Percentiles rank a stretch among this genome's conserved stretches.
phyloP scores from a whole-genome alignment of 2,888 invertebrate genomes.

The Pachycephus smyrnensis region DNA sequence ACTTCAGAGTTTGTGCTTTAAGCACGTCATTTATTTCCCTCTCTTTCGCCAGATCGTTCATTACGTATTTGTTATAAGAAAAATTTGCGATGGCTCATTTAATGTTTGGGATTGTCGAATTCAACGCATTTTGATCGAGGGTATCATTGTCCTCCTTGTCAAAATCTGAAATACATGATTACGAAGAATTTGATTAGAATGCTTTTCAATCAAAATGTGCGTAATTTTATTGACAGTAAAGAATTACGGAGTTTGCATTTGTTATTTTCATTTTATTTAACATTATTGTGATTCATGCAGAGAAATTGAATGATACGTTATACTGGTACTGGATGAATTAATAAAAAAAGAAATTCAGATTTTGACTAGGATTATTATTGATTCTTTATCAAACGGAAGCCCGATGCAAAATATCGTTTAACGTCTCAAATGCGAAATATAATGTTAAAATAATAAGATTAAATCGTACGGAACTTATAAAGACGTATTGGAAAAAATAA shows the following conservation, averaged over 20 bases:
- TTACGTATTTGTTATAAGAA: not conserved
- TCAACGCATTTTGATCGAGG: constrained; percentile 12
- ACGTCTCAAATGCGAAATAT: constrained; percentile 19
- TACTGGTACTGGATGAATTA: not conserved
- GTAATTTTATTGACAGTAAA: not conserved
- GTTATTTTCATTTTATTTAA: not conserved
- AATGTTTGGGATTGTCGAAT: constrained; percentile 28
- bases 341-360: not conserved
- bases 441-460: constrained; percentile 32
- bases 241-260: not conserved
- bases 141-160: not conserved
- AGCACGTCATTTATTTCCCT: not conserved
- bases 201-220: not conserved
- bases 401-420: constrained; percentile 32
- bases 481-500: constrained; percentile 4
- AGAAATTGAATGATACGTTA: not conserved
- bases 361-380: constrained; percentile 1
- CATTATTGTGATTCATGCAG: not conserved
- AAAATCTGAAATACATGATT: not conserved
- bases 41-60: not conserved
- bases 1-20: not conserved
- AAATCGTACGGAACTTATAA: constrained; percentile 4
- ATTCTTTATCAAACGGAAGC: constrained; percentile 35
- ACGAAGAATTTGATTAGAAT: not conserved
- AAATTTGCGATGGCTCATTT: not conserved